Percentiles rank a stretch among this genome's conserved stretches.
Evolutionary conservation across 2,888 invertebrate genomes (phyloP).

Genomic region (Biston stratarius): DNA sequence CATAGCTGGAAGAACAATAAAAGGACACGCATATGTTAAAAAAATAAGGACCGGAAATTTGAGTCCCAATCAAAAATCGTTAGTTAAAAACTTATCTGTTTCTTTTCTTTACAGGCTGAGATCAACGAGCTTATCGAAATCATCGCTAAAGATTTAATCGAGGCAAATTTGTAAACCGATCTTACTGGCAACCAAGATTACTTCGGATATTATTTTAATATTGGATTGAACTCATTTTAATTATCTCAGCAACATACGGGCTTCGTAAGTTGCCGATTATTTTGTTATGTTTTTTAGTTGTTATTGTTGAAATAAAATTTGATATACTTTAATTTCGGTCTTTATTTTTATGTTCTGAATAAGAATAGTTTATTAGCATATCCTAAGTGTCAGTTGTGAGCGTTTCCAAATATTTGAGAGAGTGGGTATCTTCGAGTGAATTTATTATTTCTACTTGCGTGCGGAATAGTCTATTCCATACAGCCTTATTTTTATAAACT

Average conservation of each 20-base stretch:
- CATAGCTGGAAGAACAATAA: too few relatives aligned
- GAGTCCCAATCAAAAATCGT: not conserved
- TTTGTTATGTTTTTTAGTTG: not conserved
- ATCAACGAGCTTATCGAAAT: constrained; percentile 50
- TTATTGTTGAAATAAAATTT: constrained; percentile 5
- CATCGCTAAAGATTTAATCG: constrained; percentile 6
- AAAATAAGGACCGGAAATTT: too few relatives aligned
- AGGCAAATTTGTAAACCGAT: not conserved
- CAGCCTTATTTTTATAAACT: too few relatives aligned
- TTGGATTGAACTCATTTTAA: not conserved
- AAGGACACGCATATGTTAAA: too few relatives aligned
- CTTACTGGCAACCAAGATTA: not conserved
- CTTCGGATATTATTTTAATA: not conserved
- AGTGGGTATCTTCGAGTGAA: too few relatives aligned
- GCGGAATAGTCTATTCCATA: too few relatives aligned
- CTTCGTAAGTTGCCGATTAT: not conserved
- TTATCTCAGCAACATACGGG: not conserved
- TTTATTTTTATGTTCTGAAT: not conserved
- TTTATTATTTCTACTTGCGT: too few relatives aligned
- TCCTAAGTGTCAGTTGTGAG: too few relatives aligned
- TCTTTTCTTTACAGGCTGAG: constrained; percentile 47
- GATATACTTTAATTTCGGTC: not conserved
- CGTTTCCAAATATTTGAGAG: too few relatives aligned
- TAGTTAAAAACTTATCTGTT: not conserved
- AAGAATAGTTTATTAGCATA: not conserved